Evolutionary conservation across 2,113 vertebrate species (phyloP), one percentile per base, ranked within the genome.

Genomic region (Choloepus hoffmanni): DNA sequence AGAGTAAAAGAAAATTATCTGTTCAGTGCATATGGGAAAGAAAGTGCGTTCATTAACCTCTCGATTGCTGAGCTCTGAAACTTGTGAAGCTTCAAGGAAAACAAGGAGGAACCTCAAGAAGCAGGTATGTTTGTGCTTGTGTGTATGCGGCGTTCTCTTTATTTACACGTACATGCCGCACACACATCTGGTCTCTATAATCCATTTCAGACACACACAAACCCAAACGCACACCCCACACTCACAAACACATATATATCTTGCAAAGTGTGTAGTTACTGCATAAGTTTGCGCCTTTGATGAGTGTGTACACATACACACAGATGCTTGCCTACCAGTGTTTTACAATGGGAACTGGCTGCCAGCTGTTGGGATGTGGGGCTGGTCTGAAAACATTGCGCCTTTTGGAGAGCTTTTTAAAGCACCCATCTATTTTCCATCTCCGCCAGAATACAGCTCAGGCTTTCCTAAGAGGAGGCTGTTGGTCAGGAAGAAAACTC

Each of bases 1-100:
- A 97, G 97, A 98, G 97, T 97, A 98, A 98, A 79, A 98, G 98
- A 97, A 98, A 98, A 98, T 98, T 96, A 98, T 98, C 98, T 98
- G 97, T 97, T 98, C 97, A 87, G 97, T 95, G 97, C 98, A 98
- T 95, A 97, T 97, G 97, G 97, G 97, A 95, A 96, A 97, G 98
- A 96, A 95, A 97, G 85, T 73, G n/a, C 62, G 78, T 97, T 98
- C 96, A 89, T 98, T 98, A 98, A 98, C 97, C 98, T 98, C 95
- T 98, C 92, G 95, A 95, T 95, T 94, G 97, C 96, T 94, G 95
- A 97, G 95, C 92, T 90, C 63, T 50, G 96, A 90, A 90, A 95
- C 88, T 89, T 55, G 48, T 4, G 96, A 36, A 19, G 95, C 94
- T 97, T 96, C 7, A 0, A 97, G 85, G 53, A 96, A 82, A 43